Conservation (phyloP, 2,888 invertebrate species). For the Agrilus biguttatus region DNA sequence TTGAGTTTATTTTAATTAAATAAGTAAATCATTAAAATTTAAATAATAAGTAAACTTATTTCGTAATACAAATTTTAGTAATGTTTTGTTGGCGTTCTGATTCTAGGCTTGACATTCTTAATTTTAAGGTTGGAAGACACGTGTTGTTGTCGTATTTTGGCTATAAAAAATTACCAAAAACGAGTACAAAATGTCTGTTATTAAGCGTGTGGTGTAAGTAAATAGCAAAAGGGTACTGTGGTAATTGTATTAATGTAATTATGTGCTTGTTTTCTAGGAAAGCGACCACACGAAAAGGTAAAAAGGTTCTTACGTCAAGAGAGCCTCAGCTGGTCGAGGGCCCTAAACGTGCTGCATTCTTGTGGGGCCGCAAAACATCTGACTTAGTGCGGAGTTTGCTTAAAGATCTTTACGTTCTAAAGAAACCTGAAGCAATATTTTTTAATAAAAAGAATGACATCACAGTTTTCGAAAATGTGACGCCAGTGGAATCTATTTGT, state of each 20-base stretch:
- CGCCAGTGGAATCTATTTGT: slow-evolving; percentile 61
- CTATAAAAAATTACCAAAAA: slow-evolving; percentile 1
- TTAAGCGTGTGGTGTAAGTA: slow-evolving; percentile 32
- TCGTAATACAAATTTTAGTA: too few relatives aligned
- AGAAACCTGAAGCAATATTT: slow-evolving; percentile 70
- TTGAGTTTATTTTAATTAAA: too few relatives aligned
- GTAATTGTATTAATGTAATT: not conserved
- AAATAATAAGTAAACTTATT: too few relatives aligned
- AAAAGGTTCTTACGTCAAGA: slow-evolving; percentile 62
- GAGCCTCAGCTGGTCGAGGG: slow-evolving; percentile 85
- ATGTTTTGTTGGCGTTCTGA: too few relatives aligned
- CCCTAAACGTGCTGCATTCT: slow-evolving; percentile 67
- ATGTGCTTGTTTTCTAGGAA: slow-evolving; percentile 43
- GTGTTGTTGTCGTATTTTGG: slow-evolving; percentile 1
- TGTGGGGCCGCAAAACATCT: slow-evolving; percentile 72
- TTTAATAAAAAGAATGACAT: slow-evolving; percentile 74
- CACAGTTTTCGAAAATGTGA: slow-evolving; percentile 82
- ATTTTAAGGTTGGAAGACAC: slow-evolving; percentile 4
- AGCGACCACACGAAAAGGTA: slow-evolving; percentile 78
- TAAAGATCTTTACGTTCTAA: slow-evolving; percentile 76
- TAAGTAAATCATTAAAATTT: too few relatives aligned
- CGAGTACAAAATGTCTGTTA: slow-evolving; percentile 23
- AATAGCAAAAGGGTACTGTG: not conserved
- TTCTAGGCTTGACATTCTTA: too few relatives aligned
- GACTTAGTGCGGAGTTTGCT: slow-evolving; percentile 54